These are phyloP conservation scores for Sinhomidia bicolor DNA, from an alignment of 2,888 invertebrate genomes.

Conservation along the genomic window DNA sequence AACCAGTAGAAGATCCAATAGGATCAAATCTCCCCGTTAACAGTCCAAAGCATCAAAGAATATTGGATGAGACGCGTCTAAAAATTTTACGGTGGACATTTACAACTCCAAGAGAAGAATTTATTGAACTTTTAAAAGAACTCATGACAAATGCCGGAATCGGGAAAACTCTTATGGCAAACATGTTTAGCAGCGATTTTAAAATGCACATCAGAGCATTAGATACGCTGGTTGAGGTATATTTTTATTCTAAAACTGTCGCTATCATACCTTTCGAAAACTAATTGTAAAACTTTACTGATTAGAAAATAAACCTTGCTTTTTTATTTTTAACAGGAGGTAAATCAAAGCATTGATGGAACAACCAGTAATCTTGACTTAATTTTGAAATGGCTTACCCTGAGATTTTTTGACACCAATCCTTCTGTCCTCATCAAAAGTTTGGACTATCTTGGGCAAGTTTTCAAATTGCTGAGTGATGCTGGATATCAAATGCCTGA, in stretches of 20 bases:
- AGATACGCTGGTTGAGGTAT: constrained; percentile 91
- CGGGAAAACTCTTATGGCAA: constrained; percentile 91
- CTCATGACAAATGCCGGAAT: constrained; percentile 95
- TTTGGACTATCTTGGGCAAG: constrained; percentile 93
- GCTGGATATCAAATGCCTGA: constrained; percentile 92
- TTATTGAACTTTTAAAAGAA: constrained; percentile 94
- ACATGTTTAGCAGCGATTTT: constrained; percentile 97
- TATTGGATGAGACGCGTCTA: constrained; percentile 96
- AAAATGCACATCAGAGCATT: constrained; percentile 98
- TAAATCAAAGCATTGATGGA: constrained; percentile 89
- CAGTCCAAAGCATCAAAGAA: constrained; percentile 94
- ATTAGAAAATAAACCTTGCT: too few species aligned
- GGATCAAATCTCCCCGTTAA: constrained; percentile 86
- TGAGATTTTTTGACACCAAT: constrained; percentile 99
- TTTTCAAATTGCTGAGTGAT: constrained; percentile 90
- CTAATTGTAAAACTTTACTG: too few species aligned
- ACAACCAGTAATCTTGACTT: constrained; percentile 95
- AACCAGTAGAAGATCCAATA: constrained; percentile 87
- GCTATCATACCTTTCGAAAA: too few species aligned
- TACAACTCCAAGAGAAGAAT: constrained; percentile 95
- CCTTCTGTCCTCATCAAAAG: constrained; percentile 97
- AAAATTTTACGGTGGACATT: constrained; percentile 97
- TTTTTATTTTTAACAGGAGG: constrained; percentile 83
- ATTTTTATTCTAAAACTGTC: too few species aligned
- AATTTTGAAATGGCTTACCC: constrained; percentile 97